Evolutionary conservation across 2,888 invertebrate species (phyloP), one percentile per base, ranked within the genome.

Genomic region (Rhopalosiphum nymphaeae): DNA sequence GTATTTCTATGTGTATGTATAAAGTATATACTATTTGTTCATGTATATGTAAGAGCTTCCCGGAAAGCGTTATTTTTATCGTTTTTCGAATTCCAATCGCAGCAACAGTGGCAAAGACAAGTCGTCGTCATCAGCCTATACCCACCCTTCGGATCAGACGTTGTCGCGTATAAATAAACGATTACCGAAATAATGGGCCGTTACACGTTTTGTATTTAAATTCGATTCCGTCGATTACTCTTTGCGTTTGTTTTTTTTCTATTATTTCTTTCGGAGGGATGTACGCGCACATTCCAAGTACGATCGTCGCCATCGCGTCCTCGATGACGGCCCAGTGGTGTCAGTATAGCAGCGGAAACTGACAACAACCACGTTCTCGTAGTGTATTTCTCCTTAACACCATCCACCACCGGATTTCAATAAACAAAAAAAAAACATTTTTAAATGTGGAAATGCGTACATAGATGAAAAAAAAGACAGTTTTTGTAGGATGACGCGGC

Each of bases 131-230:
- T 44, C 89, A 46, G 29, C 21, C 78, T 36, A 78, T 78, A 9
- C 89, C 2, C 46, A 21, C 29, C 10, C 29, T 42, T n/a, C 44
- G 10, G 57, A 42, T 56, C n/a, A 26, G 42, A 42, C 84, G 89
- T 84, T 29, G 92, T 87, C 88, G 42, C 53, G 78, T 86, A 94
- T 94, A 94, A 94, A 94, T 86, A 94, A 94, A 94, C 94, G 94
- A 94, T 94, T 94, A 94, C 86, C 44, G 61, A 94, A 90, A 86
- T 56, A 91, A 86, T 84, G 86, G 89, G 90, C 90, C 89, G 89
- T 93, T 93, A 91, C 86, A 91, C 90, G 90, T 87, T 94, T 91
- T 57, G 94, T 94, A 94, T 94, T 94, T 94, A 91, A 94, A 94
- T 94, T 94, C 91, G 94, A 94, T 91, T 44, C 42, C 86, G 91